phyloP scores from a whole-genome alignment of 2,797 vertebrate species.

The Acropternis orthonyx region DNA sequence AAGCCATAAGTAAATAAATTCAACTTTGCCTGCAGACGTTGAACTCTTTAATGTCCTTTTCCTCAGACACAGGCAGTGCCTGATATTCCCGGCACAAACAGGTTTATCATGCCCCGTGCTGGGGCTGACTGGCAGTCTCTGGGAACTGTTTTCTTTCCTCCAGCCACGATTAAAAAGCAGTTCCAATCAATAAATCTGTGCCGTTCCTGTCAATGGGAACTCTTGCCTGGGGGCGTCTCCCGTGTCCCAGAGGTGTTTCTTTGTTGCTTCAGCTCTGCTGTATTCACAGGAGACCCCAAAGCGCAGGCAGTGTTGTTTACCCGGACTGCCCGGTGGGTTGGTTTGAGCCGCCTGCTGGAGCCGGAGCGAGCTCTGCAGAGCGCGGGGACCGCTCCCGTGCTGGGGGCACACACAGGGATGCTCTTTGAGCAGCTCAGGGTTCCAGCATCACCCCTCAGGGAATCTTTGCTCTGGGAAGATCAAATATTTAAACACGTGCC shows the following conservation, averaged over 20 bases:
- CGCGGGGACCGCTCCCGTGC: no score
- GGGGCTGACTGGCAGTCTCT: constrained; percentile 12
- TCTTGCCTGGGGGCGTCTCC: neutral
- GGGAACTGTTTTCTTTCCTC: constrained; percentile 37
- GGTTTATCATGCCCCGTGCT: constrained; percentile 5
- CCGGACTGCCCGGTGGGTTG: neutral
- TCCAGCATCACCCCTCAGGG: neutral
- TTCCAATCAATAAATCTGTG: constrained; percentile 19
- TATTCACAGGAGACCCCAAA: neutral
- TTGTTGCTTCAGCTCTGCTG: neutral
- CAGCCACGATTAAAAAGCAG: constrained; percentile 40
- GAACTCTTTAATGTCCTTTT: constrained; percentile 43
- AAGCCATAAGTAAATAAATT: constrained; percentile 60
- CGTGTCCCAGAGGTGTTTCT: neutral
- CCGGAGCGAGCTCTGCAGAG: no score
- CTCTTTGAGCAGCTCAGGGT: no score
- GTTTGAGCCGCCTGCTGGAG: no score
- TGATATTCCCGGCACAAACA: neutral
- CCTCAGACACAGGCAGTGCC: neutral
- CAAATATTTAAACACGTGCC: neutral
- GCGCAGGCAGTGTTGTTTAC: neutral
- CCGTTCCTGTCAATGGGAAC: neutral
- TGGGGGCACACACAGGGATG: no score
- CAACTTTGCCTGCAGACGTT: constrained; percentile 51
- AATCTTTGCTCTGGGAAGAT: neutral